These are phyloP conservation scores for Drepana arcuata DNA, from an alignment of 1,140 invertebrate genomes.

Conservation along the genomic window DNA sequence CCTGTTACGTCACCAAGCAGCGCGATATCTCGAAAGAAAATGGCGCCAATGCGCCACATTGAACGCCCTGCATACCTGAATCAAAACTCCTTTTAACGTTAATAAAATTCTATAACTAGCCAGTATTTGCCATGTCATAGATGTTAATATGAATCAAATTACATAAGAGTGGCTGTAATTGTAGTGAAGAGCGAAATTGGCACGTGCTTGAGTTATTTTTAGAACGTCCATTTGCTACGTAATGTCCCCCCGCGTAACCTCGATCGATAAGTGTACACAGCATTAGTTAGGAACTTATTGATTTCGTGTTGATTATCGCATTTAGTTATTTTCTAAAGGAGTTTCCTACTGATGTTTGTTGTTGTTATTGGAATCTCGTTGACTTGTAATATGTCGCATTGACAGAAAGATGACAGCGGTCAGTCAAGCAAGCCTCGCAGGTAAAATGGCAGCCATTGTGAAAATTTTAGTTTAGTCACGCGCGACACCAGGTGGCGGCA, in stretches of 20 bases:
- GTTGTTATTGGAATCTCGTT: constrained; percentile 49
- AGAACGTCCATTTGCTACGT: constrained; percentile 25
- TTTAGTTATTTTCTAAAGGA: background rate
- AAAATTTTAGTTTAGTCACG: constrained; percentile 35
- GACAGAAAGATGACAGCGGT: constrained; percentile 61
- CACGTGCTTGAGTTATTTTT: constrained; percentile 61
- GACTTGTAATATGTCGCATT: constrained; percentile 55
- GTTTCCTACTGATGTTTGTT: constrained; percentile 38
- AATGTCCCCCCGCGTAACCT: constrained; percentile 16
- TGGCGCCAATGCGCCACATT: constrained; percentile 66
- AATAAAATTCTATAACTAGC: constrained; percentile 5
- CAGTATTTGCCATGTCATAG: background rate
- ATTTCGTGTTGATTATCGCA: background rate
- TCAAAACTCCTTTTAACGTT: constrained; percentile 27
- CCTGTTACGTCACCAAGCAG: constrained; percentile 58
- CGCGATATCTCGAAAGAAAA: constrained; percentile 57
- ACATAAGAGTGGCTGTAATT: constrained; percentile 3
- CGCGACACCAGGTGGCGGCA: constrained; percentile 36
- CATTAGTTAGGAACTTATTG: background rate
- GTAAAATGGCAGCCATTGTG: constrained; percentile 47
- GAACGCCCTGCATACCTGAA: too few relatives aligned
- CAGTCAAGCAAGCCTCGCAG: too few relatives aligned
- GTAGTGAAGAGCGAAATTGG: constrained; percentile 20
- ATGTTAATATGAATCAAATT: constrained; percentile 1
- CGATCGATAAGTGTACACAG: constrained; percentile 19